phyloP scores from a whole-genome alignment of 2,888 invertebrate genomes.

The Xestia c-nigrum region DNA sequence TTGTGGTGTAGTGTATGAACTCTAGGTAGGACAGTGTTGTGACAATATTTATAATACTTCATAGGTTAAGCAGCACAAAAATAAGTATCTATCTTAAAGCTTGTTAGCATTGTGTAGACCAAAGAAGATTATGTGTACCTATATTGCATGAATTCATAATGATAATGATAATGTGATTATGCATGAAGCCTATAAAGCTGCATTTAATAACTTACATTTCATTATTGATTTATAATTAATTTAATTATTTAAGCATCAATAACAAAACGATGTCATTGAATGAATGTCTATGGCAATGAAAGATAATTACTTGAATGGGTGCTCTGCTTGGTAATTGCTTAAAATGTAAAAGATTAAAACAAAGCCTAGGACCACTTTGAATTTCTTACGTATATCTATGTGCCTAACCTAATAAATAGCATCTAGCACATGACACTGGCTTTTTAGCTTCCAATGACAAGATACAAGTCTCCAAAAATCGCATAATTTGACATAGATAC shows the following conservation, averaged over 20 bases:
- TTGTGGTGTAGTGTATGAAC: not conserved
- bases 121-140: constrained; percentile 16
- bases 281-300: not conserved
- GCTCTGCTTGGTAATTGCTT: not conserved
- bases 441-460: not conserved
- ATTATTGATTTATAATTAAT: not conserved
- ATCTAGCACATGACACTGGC: not conserved
- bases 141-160: not conserved
- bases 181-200: not conserved
- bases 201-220: not conserved
- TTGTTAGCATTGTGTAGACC: constrained; percentile 1
- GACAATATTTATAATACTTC: constrained; percentile 1
- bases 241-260: not conserved
- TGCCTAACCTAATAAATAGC: not conserved
- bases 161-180: not conserved
- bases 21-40: not conserved
- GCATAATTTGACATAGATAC: not conserved
- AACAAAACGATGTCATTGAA: not conserved
- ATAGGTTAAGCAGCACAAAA: not conserved
- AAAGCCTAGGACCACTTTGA: not conserved
- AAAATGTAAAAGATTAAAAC: not conserved
- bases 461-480: not conserved
- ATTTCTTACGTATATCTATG: not conserved
- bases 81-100: not conserved
- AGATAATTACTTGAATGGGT: not conserved